Evolutionary conservation across 2,797 vertebrate species (phyloP), one percentile per base, ranked within the genome.

Genomic region (Syngnathus rostellatus): DNA sequence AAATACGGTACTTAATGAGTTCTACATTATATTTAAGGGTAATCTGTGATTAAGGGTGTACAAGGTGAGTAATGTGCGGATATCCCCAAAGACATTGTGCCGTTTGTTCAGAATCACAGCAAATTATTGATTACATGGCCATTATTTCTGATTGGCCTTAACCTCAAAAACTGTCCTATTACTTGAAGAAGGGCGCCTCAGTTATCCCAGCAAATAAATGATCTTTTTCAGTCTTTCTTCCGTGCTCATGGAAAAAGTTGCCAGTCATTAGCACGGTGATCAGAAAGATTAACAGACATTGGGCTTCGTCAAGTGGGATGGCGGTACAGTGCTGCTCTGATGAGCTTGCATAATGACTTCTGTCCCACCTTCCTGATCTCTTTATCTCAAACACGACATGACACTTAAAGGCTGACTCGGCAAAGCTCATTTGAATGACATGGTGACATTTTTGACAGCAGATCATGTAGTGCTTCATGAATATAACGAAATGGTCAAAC

Each of bases 91-190:
- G 55, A 70, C 75, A 73, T 68, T 76, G 50, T 60, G 66, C 74
- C 71, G 64, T 70, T 75, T 76, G 80, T 73, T 71, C 68, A 55
- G 61, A 74, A 71, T 76, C 68, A 79, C 76, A 85, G 77, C 0
- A 86, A 89, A 81, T 77, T 87, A 91, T 85, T 83, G 87, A 91
- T 90, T 86, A 81, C 72, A 79, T 79, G 57, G 78, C 79, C 82
- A 89, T 87, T 83, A 80, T 86, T 78, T 88, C 83, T 85, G 86
- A 86, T 87, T 86, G 69, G 83, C 77, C 74, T 85, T 83, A 77
- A 87, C 83, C 87, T 87, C 76, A 71, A 46, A 75, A 70, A 80
- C 68, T 62, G 72, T 53, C 39, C 69, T 74, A 78, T 75, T 69
- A 68, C 61, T 61, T 72, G 69, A 63, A 73, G 61, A 55, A 64